phyloP scores from a whole-genome alignment of 1,140 invertebrate species.

The Phortica variegata region DNA sequence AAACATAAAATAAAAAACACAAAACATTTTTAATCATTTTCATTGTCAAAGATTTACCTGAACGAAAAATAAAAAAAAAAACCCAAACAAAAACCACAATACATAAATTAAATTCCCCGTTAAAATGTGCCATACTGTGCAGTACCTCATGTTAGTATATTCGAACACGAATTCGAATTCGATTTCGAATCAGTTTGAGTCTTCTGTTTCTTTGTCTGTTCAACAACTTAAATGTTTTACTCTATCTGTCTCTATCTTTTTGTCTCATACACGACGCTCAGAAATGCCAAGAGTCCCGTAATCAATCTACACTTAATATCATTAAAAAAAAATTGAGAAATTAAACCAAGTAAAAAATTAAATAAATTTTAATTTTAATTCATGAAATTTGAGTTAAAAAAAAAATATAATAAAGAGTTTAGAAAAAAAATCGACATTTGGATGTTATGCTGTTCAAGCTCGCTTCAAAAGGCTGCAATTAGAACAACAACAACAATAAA shows the following conservation, averaged over 20 bases:
- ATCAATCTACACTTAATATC: too few relatives aligned
- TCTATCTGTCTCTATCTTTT: constrained; percentile 19
- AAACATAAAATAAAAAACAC: constrained; percentile 14
- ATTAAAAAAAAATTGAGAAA: too few relatives aligned
- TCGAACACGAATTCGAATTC: too few relatives aligned
- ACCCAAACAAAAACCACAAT: constrained; percentile 6
- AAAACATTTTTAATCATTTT: constrained; percentile 24
- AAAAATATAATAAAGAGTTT: constrained; percentile 33
- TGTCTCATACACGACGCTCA: constrained; percentile 5
- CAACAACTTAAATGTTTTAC: constrained; percentile 4
- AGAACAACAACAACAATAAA: constrained; percentile 15
- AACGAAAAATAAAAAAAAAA: constrained; percentile 17
- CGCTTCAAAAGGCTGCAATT: too few relatives aligned
- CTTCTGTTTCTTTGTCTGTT: too few relatives aligned
- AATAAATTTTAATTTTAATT: constrained; percentile 5
- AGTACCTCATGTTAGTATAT: constrained; percentile 44
- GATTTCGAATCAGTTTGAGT: too few relatives aligned
- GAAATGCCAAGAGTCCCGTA: not conserved
- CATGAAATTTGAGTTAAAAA: not conserved
- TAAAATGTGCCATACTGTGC: constrained; percentile 42
- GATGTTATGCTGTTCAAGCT: constrained; percentile 57
- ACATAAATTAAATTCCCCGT: constrained; percentile 8
- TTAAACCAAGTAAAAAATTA: constrained; percentile 15
- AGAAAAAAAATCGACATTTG: constrained; percentile 52
- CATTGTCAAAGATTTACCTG: not conserved